A percentile compares a stretch with the other conserved stretches of the same genome.
phyloP scores from a whole-genome alignment of 2,797 vertebrate genomes.

The Xerus rutilus region DNA sequence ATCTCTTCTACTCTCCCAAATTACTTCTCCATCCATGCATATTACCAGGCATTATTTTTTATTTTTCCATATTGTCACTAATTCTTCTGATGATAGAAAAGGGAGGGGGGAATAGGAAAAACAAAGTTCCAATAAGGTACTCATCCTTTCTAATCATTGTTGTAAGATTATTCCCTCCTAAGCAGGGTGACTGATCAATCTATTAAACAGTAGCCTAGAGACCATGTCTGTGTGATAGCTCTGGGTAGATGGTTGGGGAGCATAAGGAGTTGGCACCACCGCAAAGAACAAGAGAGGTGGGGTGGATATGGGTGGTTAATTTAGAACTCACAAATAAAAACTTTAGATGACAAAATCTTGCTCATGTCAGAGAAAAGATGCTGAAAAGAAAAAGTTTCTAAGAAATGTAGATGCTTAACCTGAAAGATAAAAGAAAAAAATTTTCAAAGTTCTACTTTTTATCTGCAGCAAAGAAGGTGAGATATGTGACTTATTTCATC shows the following conservation, averaged over 20 bases:
- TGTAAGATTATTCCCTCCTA: neutral
- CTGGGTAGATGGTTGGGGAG: neutral
- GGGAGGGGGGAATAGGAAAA: neutral
- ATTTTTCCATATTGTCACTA: constrained; percentile 5
- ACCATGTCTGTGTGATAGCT: neutral
- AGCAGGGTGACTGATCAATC: neutral
- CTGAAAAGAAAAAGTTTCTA: constrained; percentile 21
- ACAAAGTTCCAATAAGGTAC: constrained; percentile 4
- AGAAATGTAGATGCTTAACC: neutral
- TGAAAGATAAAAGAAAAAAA: neutral
- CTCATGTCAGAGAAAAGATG: neutral
- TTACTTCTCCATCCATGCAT: neutral
- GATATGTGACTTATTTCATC: neutral
- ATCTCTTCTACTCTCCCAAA: neutral
- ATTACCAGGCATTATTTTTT: neutral
- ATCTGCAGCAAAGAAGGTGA: neutral
- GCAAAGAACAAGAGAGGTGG: neutral
- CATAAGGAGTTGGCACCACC: neutral
- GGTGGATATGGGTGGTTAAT: neutral
- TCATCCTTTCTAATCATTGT: constrained; percentile 1
- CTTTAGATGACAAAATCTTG: neutral
- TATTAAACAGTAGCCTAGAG: neutral
- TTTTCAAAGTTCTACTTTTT: neutral
- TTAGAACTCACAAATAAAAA: constrained; percentile 3
- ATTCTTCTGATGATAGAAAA: constrained; percentile 15